A percentile compares a stretch with the other conserved stretches of the same genome.
phyloP scores from a whole-genome alignment of 2,888 invertebrate species.

The Campoplex capitator region DNA sequence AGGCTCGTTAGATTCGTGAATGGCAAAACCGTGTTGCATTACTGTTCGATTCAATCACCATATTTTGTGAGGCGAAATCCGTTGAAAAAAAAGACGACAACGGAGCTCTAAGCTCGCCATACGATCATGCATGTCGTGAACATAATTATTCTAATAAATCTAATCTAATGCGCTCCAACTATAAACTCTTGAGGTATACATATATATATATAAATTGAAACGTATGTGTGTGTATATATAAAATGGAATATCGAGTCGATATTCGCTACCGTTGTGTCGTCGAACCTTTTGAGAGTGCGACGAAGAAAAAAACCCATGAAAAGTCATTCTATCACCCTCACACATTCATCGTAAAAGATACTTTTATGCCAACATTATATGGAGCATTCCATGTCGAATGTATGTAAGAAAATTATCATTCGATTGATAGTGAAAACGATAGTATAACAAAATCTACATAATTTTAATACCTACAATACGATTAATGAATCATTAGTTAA shows the following conservation, averaged over 20 bases:
- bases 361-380: neutral
- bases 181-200: slow-evolving; percentile 3
- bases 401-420: neutral
- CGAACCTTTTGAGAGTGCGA: slow-evolving; percentile 13
- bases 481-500: neutral
- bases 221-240: neutral
- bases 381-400: neutral
- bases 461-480: neutral
- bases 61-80: slow-evolving; percentile 39
- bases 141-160: slow-evolving; percentile 79
- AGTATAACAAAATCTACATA: neutral
- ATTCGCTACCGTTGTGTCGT: slow-evolving; percentile 32
- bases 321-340: slow-evolving; percentile 3
- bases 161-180: slow-evolving; percentile 74
- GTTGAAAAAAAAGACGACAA: slow-evolving; percentile 21
- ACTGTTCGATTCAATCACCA: slow-evolving; percentile 52
- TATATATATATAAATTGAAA: neutral
- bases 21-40: slow-evolving; percentile 38
- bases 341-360: neutral
- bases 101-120: slow-evolving; percentile 13
- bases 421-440: neutral
- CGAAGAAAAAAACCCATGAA: slow-evolving; percentile 26
- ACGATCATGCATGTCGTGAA: slow-evolving; percentile 56
- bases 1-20: neutral
- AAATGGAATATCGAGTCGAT: slow-evolving; percentile 4